These are phyloP conservation scores for Thalpophila matura DNA, from an alignment of 2,888 invertebrate genomes.

Conservation along the genomic window DNA sequence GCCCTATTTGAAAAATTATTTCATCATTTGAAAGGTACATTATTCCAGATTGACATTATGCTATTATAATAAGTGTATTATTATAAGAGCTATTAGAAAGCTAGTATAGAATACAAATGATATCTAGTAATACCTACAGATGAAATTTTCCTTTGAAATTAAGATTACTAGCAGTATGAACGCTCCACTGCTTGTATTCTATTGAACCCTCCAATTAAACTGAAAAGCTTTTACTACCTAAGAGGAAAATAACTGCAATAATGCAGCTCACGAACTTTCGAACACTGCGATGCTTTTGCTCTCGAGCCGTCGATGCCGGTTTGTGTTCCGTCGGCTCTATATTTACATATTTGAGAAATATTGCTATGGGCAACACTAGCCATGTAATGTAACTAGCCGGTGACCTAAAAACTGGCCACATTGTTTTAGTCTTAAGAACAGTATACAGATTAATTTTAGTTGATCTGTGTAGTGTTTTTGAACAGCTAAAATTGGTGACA, in stretches of 20 bases:
- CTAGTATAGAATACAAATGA: no score
- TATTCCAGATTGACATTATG: no score
- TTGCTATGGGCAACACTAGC: constrained; percentile 12
- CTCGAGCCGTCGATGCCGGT: constrained; percentile 3
- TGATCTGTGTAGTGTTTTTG: not conserved
- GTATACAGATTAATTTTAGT: not conserved
- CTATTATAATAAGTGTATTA: no score
- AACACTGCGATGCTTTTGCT: constrained; percentile 4
- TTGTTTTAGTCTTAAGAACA: not conserved
- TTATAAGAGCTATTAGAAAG: no score
- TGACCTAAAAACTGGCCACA: not conserved
- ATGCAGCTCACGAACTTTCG: not conserved
- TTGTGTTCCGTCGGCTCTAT: constrained; percentile 3
- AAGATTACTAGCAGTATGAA: no score
- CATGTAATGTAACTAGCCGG: constrained; percentile 14
- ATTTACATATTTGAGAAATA: constrained; percentile 1
- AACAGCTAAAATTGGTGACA: not conserved
- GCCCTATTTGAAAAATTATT: no score
- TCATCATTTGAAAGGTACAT: no score
- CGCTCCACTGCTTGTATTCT: no score
- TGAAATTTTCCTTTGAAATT: no score
- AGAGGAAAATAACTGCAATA: not conserved
- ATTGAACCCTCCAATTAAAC: no score
- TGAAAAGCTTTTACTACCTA: not conserved
- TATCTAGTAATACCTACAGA: no score